Evolutionary conservation across 1,140 invertebrate species (phyloP), one percentile per base, ranked within the genome.

Genomic region (Thrips palmi): DNA sequence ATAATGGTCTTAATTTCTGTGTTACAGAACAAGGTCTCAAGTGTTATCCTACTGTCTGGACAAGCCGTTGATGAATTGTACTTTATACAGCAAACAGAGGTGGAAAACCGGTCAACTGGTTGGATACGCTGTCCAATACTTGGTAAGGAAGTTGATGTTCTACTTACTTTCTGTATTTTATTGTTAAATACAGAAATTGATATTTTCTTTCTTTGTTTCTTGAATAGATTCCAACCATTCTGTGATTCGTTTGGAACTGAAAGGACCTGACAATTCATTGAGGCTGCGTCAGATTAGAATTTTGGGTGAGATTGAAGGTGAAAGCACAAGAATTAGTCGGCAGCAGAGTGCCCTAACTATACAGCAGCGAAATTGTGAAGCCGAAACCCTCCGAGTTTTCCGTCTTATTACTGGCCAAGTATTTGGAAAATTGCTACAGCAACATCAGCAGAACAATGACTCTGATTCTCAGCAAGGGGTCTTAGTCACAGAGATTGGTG

Each of bases 301-400:
- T 2, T 51, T 77, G 10, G 72, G 72, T 2, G 62, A 65, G 37
- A 53, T 66, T 1, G 62, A 67, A 44, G 63, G 63, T 12, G 67
- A 70, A 49, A 53, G 56, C 0, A 42, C 64, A 17, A 33, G 45
- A 32, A 40, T 65, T 29, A 57, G 62, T 10, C 64, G 64, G 47
- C 60, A 68, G 41, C 50, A 64, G 22, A 66, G 49, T 45, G 56
- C 66, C 0, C 44, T 61, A 11, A 66, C 66, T n/a, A 76, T 88
- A 21, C 76, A 88, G 39, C 82, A 86, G 49, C 67, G 74, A 34
- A 81, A 86, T 51, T 88, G 86, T 49, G 89, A 97, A 62, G 63
- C 76, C 10, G 89, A 97, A 61, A 94, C 91, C 0, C 58, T 97
- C 7, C 71, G 83, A 50, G 88, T 97, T 0, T 96, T 97, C 54